A percentile compares a stretch with the other conserved stretches of the same genome.
These are phyloP conservation scores for Gastracanthus pulcherrimus DNA, from an alignment of 2,888 invertebrate genomes.

Conservation along the genomic window DNA sequence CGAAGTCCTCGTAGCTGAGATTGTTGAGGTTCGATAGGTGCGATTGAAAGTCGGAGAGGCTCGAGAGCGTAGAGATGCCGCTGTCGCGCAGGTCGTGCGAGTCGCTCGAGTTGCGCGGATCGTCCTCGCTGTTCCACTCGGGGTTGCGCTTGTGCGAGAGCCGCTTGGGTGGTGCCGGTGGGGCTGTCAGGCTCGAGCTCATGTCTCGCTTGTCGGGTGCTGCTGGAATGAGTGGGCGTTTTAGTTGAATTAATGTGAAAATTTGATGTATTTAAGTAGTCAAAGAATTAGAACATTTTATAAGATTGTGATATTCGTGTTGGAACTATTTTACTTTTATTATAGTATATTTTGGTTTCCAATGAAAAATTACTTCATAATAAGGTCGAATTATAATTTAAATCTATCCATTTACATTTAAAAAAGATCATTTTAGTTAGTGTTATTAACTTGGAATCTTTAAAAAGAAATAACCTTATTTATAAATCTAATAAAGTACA, in stretches of 20 bases:
- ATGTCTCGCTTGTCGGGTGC: constrained; percentile 81
- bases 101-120: constrained; percentile 68
- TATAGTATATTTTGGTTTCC: too few species aligned
- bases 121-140: constrained; percentile 73
- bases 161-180: constrained; percentile 78
- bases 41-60: constrained; percentile 74
- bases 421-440: too few species aligned
- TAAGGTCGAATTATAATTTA: neutral
- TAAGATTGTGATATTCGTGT: neutral
- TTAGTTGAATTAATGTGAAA: too few species aligned
- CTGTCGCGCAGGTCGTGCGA: constrained; percentile 80
- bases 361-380: too few species aligned
- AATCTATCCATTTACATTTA: neutral
- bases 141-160: constrained; percentile 71
- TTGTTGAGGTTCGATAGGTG: constrained; percentile 75
- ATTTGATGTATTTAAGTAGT: too few species aligned
- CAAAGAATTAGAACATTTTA: too few species aligned
- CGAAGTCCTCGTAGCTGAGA: constrained; percentile 77
- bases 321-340: too few species aligned
- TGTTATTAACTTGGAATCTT: too few species aligned
- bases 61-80: constrained; percentile 77
- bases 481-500: too few species aligned
- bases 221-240: constrained; percentile 75
- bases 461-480: too few species aligned
- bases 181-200: constrained; percentile 76